Base-by-base conservation (phyloP, 2,888 invertebrate species). In the Dryobota labecula region DNA sequence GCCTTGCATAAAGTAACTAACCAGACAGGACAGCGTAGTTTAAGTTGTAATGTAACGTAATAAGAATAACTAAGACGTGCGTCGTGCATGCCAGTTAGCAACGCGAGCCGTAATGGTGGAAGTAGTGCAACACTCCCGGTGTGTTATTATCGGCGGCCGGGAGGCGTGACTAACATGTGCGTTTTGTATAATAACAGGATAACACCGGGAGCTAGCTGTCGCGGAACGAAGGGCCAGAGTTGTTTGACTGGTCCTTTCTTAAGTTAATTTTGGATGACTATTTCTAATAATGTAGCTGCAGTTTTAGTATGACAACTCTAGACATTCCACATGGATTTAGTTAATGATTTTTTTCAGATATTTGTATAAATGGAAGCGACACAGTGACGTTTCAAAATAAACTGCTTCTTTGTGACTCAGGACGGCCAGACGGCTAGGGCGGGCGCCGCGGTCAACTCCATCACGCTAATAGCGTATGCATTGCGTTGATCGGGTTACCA, bases 381-480 rank as follows among this genome's bases (percentile, higher is more conserved):
- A 24, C 7, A 45, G 18, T 27, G 41, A 30, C 27, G 8, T 63
- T 56, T 30, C 30, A 73, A 61, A 62, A 53, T 56, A 54, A 74
- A 57, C 33, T 20, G 18, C 56, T n/a, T 49, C 30, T 20, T 49
- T 30, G 66, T 51, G 51, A 45, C 41, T 15, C 7, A 27, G 61
- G 49, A 30, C 20, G 45, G 11, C 5, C 27, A 47, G 61, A 43
- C 54, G 61, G 65, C 24, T 20, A 72, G 65, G 70, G n/a, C n/a
- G n/a, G 70, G 27, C 33, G 33, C 38, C 38, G 64, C 62, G 75
- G 73, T 73, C 67, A 79, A 69, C 76, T 79, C 67, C 82, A 83
- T 77, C 81, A 74, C 57, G 54, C 80, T 84, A 86, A 86, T 84
- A 84, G 65, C 76, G 75, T 84, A 85, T 76, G 43, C 53, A 54